Conservation (phyloP, 2,888 invertebrate species). For the Trachelus stipa region DNA sequence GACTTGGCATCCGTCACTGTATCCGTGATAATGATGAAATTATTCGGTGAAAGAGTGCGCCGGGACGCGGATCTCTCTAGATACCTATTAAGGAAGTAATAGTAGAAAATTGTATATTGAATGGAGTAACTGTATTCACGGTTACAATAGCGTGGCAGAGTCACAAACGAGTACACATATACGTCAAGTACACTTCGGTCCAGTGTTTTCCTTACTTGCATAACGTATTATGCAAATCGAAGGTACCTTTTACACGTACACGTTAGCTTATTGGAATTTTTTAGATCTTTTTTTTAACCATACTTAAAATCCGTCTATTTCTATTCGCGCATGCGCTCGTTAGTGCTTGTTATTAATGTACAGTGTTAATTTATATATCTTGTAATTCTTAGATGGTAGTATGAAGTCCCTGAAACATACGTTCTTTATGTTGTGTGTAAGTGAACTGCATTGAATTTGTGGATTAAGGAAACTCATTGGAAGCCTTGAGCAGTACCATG, state of each 20-base stretch:
- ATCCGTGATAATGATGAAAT: not conserved
- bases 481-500: not conserved
- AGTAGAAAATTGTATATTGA: constrained; percentile 12
- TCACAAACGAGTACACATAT: constrained; percentile 5
- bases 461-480: not conserved
- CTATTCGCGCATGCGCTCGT: not conserved
- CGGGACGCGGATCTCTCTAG: not conserved
- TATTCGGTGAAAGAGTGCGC: not conserved
- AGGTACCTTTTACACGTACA: not conserved
- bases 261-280: not conserved
- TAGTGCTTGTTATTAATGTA: not conserved
- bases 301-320: not conserved
- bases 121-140: constrained; percentile 22
- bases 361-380: not conserved
- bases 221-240: constrained; percentile 1
- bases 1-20: not conserved
- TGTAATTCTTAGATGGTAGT: not conserved
- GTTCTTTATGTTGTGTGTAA: not conserved
- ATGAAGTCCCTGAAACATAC: not conserved
- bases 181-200: not conserved
- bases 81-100: constrained; percentile 13
- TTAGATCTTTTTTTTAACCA: not conserved
- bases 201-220: not conserved
- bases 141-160: constrained; percentile 20
- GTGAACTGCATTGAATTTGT: not conserved